Conservation (phyloP, 2,113 vertebrate genomes). For the Electrona antarctica region DNA sequence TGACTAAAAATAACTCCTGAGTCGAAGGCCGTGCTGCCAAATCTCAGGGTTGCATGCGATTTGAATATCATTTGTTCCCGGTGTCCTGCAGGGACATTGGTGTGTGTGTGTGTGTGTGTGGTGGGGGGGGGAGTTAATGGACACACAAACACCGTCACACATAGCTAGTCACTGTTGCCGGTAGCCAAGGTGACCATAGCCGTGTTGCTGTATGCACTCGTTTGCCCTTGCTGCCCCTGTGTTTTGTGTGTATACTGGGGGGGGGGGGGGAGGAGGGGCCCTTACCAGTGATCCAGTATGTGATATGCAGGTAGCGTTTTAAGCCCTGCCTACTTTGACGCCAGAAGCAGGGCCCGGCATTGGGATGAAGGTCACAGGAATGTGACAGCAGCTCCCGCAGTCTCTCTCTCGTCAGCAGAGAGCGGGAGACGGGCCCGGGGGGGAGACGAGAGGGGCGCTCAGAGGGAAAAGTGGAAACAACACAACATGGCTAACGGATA, state of each 20-base stretch:
- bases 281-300: slow-evolving; percentile 49
- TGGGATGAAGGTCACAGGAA: slow-evolving; percentile 82
- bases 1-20: slow-evolving; percentile 79
- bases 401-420: slow-evolving; percentile 62
- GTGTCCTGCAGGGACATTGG: slow-evolving; percentile 36
- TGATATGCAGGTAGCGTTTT: slow-evolving; percentile 63
- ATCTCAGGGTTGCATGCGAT: slow-evolving; percentile 73
- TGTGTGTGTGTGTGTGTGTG: background rate
- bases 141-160: slow-evolving; percentile 26
- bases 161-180: slow-evolving; percentile 38
- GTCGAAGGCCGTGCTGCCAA: slow-evolving; percentile 74
- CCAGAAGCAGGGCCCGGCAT: slow-evolving; percentile 66
- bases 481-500: background rate
- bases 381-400: slow-evolving; percentile 73
- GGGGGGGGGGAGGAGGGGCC: slow-evolving; percentile 37
- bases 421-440: slow-evolving; percentile 39
- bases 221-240: slow-evolving; percentile 54
- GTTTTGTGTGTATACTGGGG: slow-evolving; percentile 41
- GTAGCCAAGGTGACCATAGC: slow-evolving; percentile 57
- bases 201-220: slow-evolving; percentile 12
- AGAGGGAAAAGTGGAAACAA: background rate
- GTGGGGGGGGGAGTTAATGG: slow-evolving; percentile 35
- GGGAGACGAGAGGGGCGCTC: slow-evolving; percentile 36
- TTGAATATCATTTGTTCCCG: slow-evolving; percentile 74
- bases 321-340: slow-evolving; percentile 65